Evolutionary conservation across 1,140 invertebrate species (phyloP), one percentile per base, ranked within the genome.

Genomic region (Carcinoscorpius rotundicauda): DNA sequence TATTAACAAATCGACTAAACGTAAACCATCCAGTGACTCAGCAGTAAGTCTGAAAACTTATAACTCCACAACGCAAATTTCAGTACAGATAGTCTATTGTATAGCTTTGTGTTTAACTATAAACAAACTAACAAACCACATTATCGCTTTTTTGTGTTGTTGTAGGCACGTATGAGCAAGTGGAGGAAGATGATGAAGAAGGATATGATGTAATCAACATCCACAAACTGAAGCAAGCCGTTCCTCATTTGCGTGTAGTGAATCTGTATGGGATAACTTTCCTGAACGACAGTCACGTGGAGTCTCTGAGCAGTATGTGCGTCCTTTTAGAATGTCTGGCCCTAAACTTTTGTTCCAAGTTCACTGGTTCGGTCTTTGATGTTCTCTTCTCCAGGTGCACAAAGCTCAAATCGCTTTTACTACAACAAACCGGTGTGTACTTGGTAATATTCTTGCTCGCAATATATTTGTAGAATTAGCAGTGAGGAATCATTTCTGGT

Each of bases 181-280:
- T 97, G 6, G 95, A 97, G 76, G 95, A 98, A 75, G 95, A 98
- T 74, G 96, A 99, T 74, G 97, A 99, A 76, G 96, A 98, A 80
- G 94, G 97, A 71, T 99, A 99, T 77, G 96, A 98, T 79, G 96
- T 98, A 0, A 94, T 99, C 69, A 99, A 99, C 76, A 93, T 99
- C n/a, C 93, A 98, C 76, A 98, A 97, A 73, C 79, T 98, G 4
- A 98, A 98, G 76, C 91, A 89, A 5, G 93, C 92, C 0, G 93
- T 92, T 0, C 94, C 94, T 0, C 97, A 98, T 79, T 79, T 98
- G 48, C 81, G 91, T 66, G 91, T 96, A 4, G 94, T 97, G 69
- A 97, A 97, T 78, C 77, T 97, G 51, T 97, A 96, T 75, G 95
- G 95, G 0, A 97, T 98, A 64, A 95, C 93, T 76, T 98, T 98